A percentile compares a stretch with the other conserved stretches of the same genome.
phyloP scores from a whole-genome alignment of 1,140 invertebrate species.

The Sarcophaga bullata region DNA sequence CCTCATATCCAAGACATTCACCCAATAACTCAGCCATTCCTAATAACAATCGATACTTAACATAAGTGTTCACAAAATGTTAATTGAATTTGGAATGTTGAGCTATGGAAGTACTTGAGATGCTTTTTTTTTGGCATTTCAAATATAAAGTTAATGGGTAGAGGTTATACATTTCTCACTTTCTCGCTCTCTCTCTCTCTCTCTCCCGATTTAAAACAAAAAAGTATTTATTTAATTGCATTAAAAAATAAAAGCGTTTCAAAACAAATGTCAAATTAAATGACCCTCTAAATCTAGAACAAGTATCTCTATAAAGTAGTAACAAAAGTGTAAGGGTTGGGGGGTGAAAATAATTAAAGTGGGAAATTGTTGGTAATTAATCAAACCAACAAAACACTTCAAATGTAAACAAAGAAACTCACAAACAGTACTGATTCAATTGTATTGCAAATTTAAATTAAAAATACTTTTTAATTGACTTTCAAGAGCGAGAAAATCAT shows the following conservation, averaged over 20 bases:
- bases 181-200: background rate
- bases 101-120: background rate
- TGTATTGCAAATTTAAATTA: background rate
- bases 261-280: background rate
- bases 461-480: background rate
- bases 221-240: background rate
- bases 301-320: background rate
- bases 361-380: conserved; percentile 7
- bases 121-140: background rate
- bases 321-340: background rate
- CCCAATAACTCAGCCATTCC: too few relatives aligned
- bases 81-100: background rate
- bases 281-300: background rate
- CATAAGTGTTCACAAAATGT: background rate
- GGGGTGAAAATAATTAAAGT: background rate
- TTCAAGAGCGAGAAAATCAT: background rate
- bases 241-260: background rate
- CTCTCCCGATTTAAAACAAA: background rate
- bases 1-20: too few relatives aligned
- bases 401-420: conserved; percentile 1
- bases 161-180: background rate
- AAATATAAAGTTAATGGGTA: conserved; percentile 16
- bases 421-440: background rate
- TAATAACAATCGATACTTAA: too few relatives aligned
- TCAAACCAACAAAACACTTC: conserved; percentile 17